A percentile compares a stretch with the other conserved stretches of the same genome.
These are phyloP conservation scores for Aphidoletes aphidimyza DNA, from an alignment of 2,888 invertebrate genomes.

Conservation along the genomic window DNA sequence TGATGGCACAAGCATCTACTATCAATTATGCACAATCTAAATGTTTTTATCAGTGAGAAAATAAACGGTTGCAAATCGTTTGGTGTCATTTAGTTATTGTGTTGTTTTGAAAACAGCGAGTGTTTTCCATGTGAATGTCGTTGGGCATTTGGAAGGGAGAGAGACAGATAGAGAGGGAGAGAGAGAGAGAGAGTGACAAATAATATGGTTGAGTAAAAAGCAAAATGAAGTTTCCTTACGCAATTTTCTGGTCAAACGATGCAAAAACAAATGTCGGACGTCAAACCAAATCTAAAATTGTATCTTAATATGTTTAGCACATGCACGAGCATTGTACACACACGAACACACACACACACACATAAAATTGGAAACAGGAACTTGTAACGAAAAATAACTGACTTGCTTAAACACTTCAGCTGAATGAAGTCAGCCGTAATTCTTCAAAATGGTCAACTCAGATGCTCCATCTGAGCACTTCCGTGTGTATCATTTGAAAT, in stretches of 20 bases:
- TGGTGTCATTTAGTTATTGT: not conserved
- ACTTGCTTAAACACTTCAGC: too few relatives aligned
- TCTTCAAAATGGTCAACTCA: too few relatives aligned
- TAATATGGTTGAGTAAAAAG: too few relatives aligned
- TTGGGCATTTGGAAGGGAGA: too few relatives aligned
- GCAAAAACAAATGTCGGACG: not conserved
- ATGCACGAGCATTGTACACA: not conserved
- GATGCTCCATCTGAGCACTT: not conserved
- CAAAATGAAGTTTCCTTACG: not conserved
- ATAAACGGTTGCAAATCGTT: constrained; percentile 27
- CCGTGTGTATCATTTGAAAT: not conserved
- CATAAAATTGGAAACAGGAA: too few relatives aligned
- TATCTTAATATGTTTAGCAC: not conserved
- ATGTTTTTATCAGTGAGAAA: constrained; percentile 33
- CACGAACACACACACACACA: too few relatives aligned
- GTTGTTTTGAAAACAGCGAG: not conserved
- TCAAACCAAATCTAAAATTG: not conserved
- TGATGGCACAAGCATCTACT: not conserved
- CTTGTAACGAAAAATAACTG: too few relatives aligned
- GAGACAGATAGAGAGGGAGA: too few relatives aligned
- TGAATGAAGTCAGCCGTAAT: too few relatives aligned
- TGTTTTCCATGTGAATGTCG: too few relatives aligned
- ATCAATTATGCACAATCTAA: not conserved
- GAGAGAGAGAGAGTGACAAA: too few relatives aligned
- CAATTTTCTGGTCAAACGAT: not conserved